phyloP scores from a whole-genome alignment of 1,140 invertebrate species.

The Myzus persicae region DNA sequence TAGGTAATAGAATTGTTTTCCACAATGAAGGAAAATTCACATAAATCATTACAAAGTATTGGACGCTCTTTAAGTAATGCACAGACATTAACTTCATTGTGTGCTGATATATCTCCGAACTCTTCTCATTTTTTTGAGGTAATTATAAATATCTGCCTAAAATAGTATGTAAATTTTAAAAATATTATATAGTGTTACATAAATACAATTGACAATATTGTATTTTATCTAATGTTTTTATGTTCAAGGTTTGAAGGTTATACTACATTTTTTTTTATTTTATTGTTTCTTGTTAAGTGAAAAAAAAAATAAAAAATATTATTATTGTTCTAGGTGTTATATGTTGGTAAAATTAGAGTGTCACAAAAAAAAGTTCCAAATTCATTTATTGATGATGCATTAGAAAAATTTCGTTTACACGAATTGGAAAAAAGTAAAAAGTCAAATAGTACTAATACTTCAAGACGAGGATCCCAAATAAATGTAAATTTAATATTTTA shows the following conservation, averaged over 20 bases:
- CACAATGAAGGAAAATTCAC: conserved; percentile 76
- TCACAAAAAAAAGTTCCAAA: conserved; percentile 85
- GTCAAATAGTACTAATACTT: conserved; percentile 62
- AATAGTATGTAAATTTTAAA: not conserved
- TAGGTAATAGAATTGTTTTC: conserved; percentile 75
- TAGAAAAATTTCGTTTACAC: conserved; percentile 82
- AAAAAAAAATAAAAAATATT: not conserved
- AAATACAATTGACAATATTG: not conserved
- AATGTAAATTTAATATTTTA: conserved; percentile 47
- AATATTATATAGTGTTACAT: conserved; percentile 12
- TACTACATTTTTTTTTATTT: not conserved
- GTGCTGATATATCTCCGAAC: conserved; percentile 80
- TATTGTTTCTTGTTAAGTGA: not conserved
- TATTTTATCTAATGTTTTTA: not conserved
- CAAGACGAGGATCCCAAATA: conserved; percentile 60
- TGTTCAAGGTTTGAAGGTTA: conserved; percentile 3
- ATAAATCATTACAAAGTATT: conserved; percentile 62
- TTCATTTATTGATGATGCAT: conserved; percentile 87
- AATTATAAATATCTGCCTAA: conserved; percentile 59
- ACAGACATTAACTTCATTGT: conserved; percentile 73
- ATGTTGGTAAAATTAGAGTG: conserved; percentile 87
- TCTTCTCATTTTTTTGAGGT: conserved; percentile 88
- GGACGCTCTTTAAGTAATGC: conserved; percentile 70
- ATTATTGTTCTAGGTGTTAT: conserved; percentile 74
- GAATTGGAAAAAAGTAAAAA: conserved; percentile 76